Evolutionary conservation across 2,888 invertebrate genomes (phyloP).

Genomic region (Notocelia uddmanniana): DNA sequence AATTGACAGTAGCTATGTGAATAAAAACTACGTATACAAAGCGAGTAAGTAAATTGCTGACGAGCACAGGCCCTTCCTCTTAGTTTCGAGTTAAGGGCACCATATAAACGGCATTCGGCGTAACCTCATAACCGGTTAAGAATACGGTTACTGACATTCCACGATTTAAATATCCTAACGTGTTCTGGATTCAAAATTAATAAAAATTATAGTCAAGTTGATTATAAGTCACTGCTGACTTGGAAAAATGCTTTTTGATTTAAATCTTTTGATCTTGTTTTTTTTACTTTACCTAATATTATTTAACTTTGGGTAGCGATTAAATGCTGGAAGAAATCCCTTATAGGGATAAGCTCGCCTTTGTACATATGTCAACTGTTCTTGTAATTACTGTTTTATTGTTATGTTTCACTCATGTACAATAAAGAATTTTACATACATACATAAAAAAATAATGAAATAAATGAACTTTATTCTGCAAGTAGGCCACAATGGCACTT

Average conservation of each 20-base stretch:
- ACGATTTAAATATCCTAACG: slow-evolving; percentile 46
- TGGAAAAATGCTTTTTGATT: background rate
- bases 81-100: slow-evolving; percentile 37
- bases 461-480: too few relatives aligned
- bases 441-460: too few relatives aligned
- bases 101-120: slow-evolving; percentile 49
- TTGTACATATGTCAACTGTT: too few relatives aligned
- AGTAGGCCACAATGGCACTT: too few relatives aligned
- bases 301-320: background rate
- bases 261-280: background rate
- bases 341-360: too few relatives aligned
- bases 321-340: too few relatives aligned
- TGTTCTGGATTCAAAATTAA: slow-evolving; percentile 45
- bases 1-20: background rate
- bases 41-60: background rate
- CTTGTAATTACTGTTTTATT: too few relatives aligned
- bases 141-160: slow-evolving; percentile 46
- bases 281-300: background rate
- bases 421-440: too few relatives aligned
- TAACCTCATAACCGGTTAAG: slow-evolving; percentile 49
- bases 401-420: too few relatives aligned
- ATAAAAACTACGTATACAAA: background rate
- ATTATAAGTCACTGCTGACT: background rate
- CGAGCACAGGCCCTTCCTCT: slow-evolving; percentile 9
- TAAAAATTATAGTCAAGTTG: slow-evolving; percentile 24